phyloP scores from a whole-genome alignment of 2,888 invertebrate species.

The Campopleginae sp. region DNA sequence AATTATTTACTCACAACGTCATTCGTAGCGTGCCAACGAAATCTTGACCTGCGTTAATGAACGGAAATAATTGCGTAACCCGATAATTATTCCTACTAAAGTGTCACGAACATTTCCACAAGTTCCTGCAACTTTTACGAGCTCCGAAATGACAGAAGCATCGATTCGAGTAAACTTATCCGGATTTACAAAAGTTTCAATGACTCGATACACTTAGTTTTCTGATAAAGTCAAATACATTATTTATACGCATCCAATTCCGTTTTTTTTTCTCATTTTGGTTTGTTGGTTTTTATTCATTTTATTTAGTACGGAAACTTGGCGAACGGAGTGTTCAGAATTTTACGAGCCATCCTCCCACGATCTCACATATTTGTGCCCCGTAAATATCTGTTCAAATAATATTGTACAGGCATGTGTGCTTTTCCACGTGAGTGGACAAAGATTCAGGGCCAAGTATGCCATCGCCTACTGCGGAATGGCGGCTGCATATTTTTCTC shows the following conservation, averaged over 20 bases:
- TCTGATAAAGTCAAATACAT: background rate
- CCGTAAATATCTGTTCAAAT: constrained; percentile 12
- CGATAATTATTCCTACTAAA: background rate
- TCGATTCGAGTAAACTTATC: background rate
- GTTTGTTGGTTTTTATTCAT: constrained; percentile 13
- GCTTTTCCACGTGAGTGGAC: constrained; percentile 42
- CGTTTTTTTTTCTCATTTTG: constrained; percentile 2
- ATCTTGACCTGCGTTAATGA: background rate
- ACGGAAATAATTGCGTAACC: background rate
- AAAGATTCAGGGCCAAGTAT: constrained; percentile 69
- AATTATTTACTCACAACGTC: background rate
- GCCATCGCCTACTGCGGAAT: constrained; percentile 46
- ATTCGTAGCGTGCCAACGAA: background rate
- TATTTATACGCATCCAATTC: background rate
- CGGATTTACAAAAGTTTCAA: background rate
- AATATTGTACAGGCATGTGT: constrained; percentile 31
- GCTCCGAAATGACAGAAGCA: background rate
- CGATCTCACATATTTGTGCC: constrained; percentile 31
- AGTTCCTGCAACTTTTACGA: background rate
- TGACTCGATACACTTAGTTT: background rate
- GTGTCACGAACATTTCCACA: background rate
- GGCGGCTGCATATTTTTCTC: constrained; percentile 51
- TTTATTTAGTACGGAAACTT: constrained; percentile 27
- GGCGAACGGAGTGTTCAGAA: constrained; percentile 42
- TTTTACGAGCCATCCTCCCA: constrained; percentile 67